Evolutionary conservation across 1,140 invertebrate genomes (phyloP).

Genomic region (Atta texana): DNA sequence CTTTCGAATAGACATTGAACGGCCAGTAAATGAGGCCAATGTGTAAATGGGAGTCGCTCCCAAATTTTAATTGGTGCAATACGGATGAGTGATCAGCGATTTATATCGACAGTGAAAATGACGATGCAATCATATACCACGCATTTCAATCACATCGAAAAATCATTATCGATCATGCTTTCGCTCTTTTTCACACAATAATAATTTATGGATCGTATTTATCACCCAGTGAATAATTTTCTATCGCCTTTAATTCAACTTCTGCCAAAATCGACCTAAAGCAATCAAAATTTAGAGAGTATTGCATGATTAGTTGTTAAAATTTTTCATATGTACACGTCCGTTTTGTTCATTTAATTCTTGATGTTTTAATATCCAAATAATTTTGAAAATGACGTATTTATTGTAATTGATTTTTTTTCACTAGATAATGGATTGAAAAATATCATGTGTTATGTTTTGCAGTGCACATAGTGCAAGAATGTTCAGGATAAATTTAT

Average conservation of each 20-base stretch:
- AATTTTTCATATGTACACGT: background rate
- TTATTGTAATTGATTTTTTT: constrained; percentile 21
- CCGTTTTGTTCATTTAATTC: background rate
- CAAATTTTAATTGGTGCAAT: constrained; percentile 64
- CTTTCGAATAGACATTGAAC: constrained; percentile 21
- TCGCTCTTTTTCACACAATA: background rate
- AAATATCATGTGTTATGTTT: constrained; percentile 18
- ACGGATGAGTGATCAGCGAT: constrained; percentile 53
- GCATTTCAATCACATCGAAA: constrained; percentile 16
- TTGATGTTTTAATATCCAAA: background rate
- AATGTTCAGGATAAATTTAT: constrained; percentile 27
- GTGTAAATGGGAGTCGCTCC: constrained; percentile 54
- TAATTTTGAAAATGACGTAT: constrained; percentile 8
- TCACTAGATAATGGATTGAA: background rate
- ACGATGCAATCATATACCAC: constrained; percentile 21
- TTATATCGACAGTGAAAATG: constrained; percentile 58
- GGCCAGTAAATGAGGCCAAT: constrained; percentile 40
- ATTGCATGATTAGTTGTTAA: background rate
- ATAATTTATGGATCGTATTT: constrained; percentile 30
- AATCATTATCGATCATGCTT: constrained; percentile 6
- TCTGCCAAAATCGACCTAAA: background rate
- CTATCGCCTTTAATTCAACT: constrained; percentile 36
- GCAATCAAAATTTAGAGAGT: background rate
- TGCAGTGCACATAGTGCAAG: background rate
- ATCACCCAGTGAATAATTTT: background rate